These are phyloP conservation scores for Arvicanthis niloticus DNA, from an alignment of 2,113 vertebrate species.

Conservation along the genomic window DNA sequence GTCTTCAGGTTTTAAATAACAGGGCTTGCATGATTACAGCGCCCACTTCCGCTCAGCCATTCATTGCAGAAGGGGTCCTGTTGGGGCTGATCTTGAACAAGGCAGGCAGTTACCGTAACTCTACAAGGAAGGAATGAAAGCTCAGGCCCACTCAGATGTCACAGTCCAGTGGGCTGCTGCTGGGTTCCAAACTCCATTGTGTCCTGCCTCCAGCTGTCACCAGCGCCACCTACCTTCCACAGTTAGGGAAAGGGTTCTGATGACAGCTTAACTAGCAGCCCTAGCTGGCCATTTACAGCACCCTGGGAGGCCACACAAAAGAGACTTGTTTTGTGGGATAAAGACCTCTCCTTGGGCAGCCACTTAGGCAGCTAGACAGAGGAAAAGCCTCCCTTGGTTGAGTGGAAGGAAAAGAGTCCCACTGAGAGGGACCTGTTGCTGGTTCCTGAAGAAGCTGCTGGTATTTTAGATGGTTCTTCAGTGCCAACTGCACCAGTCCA, in stretches of 20 bases:
- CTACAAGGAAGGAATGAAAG: neutral
- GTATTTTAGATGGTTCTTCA: neutral
- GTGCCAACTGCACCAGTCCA: neutral
- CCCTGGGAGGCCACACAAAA: neutral
- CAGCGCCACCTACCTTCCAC: neutral
- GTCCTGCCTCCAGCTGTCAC: neutral
- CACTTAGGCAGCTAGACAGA: neutral
- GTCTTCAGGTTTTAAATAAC: neutral
- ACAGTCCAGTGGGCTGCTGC: neutral
- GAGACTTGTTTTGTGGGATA: neutral
- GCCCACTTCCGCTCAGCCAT: neutral
- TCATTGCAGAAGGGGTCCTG: neutral
- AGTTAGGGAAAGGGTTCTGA: neutral
- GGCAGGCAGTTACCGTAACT: neutral
- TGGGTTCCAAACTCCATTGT: neutral
- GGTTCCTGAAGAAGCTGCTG: neutral
- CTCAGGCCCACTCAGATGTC: constrained; percentile 18
- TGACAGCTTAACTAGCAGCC: constrained; percentile 47
- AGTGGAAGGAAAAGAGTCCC: neutral
- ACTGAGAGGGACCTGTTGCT: neutral
- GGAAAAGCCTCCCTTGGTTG: neutral
- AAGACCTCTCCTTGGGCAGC: neutral
- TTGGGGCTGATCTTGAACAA: neutral
- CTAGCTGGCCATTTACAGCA: neutral
- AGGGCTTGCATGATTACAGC: neutral